Conservation (phyloP, 2,888 invertebrate species). For the Eilema griseolum region DNA sequence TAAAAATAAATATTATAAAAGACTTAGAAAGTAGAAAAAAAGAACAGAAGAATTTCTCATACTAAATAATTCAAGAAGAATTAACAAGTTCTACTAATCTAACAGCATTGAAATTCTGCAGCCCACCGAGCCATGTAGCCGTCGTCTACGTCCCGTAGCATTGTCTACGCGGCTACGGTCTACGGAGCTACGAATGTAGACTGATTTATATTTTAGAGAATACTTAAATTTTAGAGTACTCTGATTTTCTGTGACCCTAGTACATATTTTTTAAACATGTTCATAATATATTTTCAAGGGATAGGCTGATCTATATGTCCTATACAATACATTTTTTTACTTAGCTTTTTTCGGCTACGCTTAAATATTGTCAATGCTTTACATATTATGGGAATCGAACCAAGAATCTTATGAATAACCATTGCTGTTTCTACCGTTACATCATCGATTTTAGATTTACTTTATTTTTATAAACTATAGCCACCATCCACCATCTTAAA, state of each 20-base stretch:
- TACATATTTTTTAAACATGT: not conserved
- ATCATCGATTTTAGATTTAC: no score
- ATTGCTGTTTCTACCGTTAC: no score
- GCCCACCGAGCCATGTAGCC: conserved; percentile 14
- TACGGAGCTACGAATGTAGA: conserved; percentile 40
- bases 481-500: no score
- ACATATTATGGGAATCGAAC: no score
- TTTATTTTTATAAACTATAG: no score
- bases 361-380: no score
- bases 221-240: not conserved
- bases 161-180: conserved; percentile 36
- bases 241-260: not conserved
- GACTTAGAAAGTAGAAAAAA: not conserved
- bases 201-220: conserved; percentile 14
- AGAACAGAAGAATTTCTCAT: not conserved
- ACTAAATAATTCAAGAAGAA: not conserved
- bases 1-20: not conserved
- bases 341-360: no score
- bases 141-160: conserved; percentile 22
- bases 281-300: not conserved
- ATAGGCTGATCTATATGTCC: not conserved
- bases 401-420: no score
- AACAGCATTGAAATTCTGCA: not conserved
- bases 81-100: not conserved
- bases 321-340: not conserved